Evolutionary conservation across 2,888 invertebrate species (phyloP), one percentile per base, ranked within the genome.

Genomic region (Microctonus brassicae): DNA sequence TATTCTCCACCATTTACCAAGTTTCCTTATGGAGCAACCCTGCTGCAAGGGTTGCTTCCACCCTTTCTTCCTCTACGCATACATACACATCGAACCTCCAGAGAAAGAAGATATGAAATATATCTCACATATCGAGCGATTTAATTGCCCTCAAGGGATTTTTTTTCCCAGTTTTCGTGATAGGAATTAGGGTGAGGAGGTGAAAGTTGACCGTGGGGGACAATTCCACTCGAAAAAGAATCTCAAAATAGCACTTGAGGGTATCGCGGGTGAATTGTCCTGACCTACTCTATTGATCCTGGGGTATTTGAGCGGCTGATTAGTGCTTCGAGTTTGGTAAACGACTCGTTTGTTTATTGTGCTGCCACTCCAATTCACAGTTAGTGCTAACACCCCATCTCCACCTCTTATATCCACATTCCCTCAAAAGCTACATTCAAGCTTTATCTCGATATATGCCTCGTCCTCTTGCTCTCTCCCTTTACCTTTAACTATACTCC

Each of bases 31-130:
- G n/a, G n/a, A n/a, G n/a, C n/a, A n/a, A n/a, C n/a, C n/a, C n/a
- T n/a, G n/a, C n/a, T n/a, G n/a, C n/a, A n/a, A n/a, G n/a, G n/a
- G n/a, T n/a, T n/a, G n/a, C n/a, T n/a, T n/a, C n/a, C n/a, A n/a
- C n/a, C n/a, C n/a, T n/a, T n/a, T n/a, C n/a, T n/a, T n/a, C n/a
- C n/a, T n/a, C n/a, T n/a, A n/a, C n/a, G n/a, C n/a, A n/a, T n/a
- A 7, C 20, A 17, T 20, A 58, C 17, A 58, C 17, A 34, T 58
- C 17, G 7, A 65, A 11, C 17, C 52, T 53, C 65, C 2, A 33
- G 34, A 20, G 65, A 34, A 33, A 70, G 58, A 62, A 62, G 39
- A 65, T 70, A 69, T 73, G 72, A 70, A 75, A 75, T 75, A 69
- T 68, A 60, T 20, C 61, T 22, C 17, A 65, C 57, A 69, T 64